Evolutionary conservation across 2,888 invertebrate species (phyloP).

Genomic region (Thecophora atra): DNA sequence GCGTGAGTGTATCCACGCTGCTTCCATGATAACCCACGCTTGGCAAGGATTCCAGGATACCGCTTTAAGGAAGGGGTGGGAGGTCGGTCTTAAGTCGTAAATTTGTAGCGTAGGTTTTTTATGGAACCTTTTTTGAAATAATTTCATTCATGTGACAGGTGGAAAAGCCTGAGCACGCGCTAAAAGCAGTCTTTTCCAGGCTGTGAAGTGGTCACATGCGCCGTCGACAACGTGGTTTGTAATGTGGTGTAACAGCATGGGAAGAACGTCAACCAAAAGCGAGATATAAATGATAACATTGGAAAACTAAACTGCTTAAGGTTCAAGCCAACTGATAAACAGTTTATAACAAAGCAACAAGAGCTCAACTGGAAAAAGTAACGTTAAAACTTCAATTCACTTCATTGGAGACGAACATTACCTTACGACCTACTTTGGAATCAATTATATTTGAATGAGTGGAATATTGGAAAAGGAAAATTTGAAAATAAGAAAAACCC

Average conservation of each 20-base stretch:
- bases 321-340: too few species aligned
- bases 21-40: not conserved
- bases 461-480: too few species aligned
- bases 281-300: not conserved
- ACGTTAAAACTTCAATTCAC: too few species aligned
- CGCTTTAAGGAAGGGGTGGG: constrained; percentile 29
- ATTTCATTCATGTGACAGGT: constrained; percentile 43
- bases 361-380: too few species aligned
- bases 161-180: constrained; percentile 29
- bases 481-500: too few species aligned
- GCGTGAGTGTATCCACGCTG: constrained; percentile 44
- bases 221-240: constrained; percentile 21
- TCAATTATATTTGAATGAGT: too few species aligned
- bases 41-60: not conserved
- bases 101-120: constrained; percentile 15
- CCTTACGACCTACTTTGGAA: too few species aligned
- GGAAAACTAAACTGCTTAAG: not conserved
- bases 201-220: constrained; percentile 36
- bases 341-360: too few species aligned
- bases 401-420: too few species aligned
- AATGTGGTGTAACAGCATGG: not conserved
- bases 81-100: constrained; percentile 8
- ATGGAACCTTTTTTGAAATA: constrained; percentile 8
- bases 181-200: constrained; percentile 14
- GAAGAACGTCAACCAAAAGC: not conserved